Evolutionary conservation across 2,797 vertebrate species (phyloP).

Genomic region (Pseudochromis fuscus): DNA sequence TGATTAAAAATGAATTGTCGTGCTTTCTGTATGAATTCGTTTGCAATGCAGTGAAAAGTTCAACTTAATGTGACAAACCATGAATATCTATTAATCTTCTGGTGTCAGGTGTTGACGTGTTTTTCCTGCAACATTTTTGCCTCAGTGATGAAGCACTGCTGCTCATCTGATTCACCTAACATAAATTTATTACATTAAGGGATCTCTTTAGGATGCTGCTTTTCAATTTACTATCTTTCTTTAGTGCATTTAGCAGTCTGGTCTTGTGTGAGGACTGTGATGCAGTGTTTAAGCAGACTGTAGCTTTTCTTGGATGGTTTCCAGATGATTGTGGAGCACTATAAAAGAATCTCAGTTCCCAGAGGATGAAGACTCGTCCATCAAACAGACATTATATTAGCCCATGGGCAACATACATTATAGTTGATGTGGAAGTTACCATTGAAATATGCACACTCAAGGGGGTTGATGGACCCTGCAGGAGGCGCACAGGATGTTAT

Average conservation of each 20-base stretch:
- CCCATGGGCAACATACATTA: constrained; percentile 35
- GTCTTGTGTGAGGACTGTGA: neutral
- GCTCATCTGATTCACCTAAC: constrained; percentile 13
- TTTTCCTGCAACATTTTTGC: neutral
- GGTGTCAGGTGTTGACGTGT: constrained; percentile 7
- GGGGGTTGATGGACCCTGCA: constrained; percentile 18
- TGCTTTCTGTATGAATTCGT: no score
- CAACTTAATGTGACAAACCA: constrained; percentile 2
- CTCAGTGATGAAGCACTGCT: neutral
- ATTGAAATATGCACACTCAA: constrained; percentile 33
- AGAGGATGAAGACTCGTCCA: constrained; percentile 33
- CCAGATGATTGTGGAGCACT: constrained; percentile 18
- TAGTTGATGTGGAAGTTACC: constrained; percentile 34
- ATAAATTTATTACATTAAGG: constrained; percentile 12
- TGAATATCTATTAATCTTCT: constrained; percentile 2
- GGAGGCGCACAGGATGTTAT: constrained; percentile 42
- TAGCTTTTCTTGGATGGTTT: constrained; percentile 19
- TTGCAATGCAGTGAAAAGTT: constrained; percentile 2
- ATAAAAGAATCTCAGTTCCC: constrained; percentile 7
- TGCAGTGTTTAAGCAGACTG: neutral
- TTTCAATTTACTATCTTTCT: constrained; percentile 1
- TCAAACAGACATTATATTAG: constrained; percentile 43
- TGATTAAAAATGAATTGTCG: neutral
- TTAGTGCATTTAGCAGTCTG: neutral
- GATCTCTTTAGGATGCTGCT: constrained; percentile 17